phyloP scores from a whole-genome alignment of 2,888 invertebrate genomes.

The Cataglyphis altisquamis region DNA sequence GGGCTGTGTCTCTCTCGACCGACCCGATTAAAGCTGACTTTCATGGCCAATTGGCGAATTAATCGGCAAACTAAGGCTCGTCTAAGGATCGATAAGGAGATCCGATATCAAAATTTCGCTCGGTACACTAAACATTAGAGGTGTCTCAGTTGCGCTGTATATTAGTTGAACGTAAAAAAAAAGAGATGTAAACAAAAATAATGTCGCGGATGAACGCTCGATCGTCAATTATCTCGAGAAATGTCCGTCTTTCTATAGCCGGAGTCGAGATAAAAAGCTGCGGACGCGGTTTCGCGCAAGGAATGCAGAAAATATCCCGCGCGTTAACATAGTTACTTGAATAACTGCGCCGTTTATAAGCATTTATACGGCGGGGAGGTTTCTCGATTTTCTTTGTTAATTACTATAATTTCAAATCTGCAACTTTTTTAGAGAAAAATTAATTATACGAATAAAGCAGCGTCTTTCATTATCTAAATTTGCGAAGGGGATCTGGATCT shows the following conservation, averaged over 20 bases:
- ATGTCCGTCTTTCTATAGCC: constrained; percentile 30
- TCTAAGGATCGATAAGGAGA: not conserved
- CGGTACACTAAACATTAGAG: not conserved
- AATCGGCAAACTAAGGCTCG: constrained; percentile 51
- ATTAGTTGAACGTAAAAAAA: not conserved
- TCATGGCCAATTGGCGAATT: constrained; percentile 52
- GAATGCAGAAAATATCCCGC: constrained; percentile 50
- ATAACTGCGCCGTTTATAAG: constrained; percentile 18
- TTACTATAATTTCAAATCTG: not conserved
- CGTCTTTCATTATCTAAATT: not conserved
- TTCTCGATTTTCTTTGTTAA: constrained; percentile 41
- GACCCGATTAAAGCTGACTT: constrained; percentile 28
- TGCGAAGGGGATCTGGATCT: not conserved
- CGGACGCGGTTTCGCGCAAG: constrained; percentile 48
- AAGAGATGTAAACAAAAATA: not conserved
- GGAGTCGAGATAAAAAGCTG: constrained; percentile 27
- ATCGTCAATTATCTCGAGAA: constrained; percentile 47
- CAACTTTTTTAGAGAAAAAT: not conserved
- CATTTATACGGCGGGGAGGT: constrained; percentile 16
- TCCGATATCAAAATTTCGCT: not conserved
- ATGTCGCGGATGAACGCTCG: constrained; percentile 21
- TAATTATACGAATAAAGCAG: not conserved
- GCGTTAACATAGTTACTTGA: constrained; percentile 36
- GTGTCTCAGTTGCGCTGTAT: not conserved
- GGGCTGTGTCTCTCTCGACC: constrained; percentile 33